phyloP scores from a whole-genome alignment of 2,888 invertebrate species.

The Eurytoma adleriae region DNA sequence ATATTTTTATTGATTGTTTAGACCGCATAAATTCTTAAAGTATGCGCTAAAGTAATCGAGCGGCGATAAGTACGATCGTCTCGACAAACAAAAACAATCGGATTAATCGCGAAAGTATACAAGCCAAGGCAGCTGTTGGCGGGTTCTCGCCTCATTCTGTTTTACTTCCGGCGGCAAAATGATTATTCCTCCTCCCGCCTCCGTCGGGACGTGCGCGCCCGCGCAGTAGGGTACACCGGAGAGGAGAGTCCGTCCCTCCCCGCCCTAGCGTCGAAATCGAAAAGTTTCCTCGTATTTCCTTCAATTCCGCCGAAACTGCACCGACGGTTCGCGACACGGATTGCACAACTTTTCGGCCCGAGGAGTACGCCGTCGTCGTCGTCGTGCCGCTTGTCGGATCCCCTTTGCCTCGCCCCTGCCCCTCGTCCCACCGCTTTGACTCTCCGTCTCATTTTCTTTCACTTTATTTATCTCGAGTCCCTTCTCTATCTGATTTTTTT shows the following conservation, averaged over 20 bases:
- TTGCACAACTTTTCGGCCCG: conserved; percentile 44
- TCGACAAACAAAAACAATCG: neutral
- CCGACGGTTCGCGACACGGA: conserved; percentile 28
- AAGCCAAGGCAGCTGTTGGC: neutral
- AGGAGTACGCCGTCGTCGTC: neutral
- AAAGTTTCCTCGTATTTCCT: conserved; percentile 50
- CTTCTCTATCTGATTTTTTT: neutral
- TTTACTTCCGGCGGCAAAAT: conserved; percentile 6
- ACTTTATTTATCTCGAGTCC: conserved; percentile 34
- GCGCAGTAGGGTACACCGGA: neutral
- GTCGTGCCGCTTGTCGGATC: conserved; percentile 33
- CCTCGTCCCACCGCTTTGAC: neutral
- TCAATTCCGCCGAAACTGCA: conserved; percentile 34
- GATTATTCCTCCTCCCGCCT: neutral
- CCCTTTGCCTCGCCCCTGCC: neutral
- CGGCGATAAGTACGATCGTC: no score
- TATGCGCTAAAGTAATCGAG: no score
- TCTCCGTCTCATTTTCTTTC: conserved; percentile 32
- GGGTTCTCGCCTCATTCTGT: neutral
- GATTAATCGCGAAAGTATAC: neutral
- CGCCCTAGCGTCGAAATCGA: conserved; percentile 27
- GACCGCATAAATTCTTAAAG: no score
- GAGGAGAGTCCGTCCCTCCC: no score
- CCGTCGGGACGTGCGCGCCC: neutral
- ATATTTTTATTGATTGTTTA: no score